phyloP scores from a whole-genome alignment of 2,113 vertebrate genomes.

The Mustela nigripes region DNA sequence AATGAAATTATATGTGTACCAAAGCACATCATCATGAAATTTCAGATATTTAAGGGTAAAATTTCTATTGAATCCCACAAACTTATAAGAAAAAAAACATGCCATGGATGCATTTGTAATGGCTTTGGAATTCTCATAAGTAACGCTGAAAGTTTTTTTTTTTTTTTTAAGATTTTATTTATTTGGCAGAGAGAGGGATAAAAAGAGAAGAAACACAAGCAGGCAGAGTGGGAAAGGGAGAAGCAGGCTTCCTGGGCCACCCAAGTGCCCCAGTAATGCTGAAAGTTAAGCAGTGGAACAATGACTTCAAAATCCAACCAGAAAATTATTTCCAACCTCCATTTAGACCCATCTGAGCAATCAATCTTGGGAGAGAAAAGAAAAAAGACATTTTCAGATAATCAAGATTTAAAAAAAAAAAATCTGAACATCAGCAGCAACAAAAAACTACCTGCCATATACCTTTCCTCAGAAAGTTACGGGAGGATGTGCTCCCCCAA shows the following conservation, averaged over 20 bases:
- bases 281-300: not conserved
- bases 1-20: not conserved
- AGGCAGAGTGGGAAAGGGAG: too few relatives aligned
- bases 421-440: not conserved
- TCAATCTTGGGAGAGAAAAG: not conserved
- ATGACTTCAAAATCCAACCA: not conserved
- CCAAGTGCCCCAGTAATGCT: not conserved
- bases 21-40: not conserved
- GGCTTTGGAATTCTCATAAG: not conserved
- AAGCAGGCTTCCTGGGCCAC: too few relatives aligned
- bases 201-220: too few relatives aligned
- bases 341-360: not conserved
- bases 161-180: too few relatives aligned
- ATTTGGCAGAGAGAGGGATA: too few relatives aligned
- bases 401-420: not conserved
- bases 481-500: not conserved
- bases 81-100: not conserved
- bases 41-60: not conserved
- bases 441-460: not conserved
- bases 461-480: conserved; percentile 4
- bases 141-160: not conserved
- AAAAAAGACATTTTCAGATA: not conserved
- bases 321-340: not conserved
- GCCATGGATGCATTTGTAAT: not conserved
- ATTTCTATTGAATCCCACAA: not conserved